A percentile compares a stretch with the other conserved stretches of the same genome.
Evolutionary conservation across 2,797 vertebrate genomes (phyloP).

Genomic region (Sibirionetta formosa): DNA sequence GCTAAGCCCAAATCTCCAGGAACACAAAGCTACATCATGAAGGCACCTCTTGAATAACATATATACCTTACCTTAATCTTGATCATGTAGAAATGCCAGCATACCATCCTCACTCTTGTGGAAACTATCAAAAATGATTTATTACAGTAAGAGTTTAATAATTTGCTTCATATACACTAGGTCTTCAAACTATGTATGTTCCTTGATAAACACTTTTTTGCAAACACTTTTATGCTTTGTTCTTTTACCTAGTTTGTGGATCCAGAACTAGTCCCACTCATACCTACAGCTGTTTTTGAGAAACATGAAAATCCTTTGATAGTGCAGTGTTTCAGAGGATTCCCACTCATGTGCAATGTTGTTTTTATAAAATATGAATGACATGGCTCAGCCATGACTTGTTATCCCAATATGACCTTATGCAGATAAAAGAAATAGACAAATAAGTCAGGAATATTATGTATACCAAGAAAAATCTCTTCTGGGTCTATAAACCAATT

Average conservation of each 20-base stretch:
- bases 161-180: not conserved
- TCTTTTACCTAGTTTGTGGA: not conserved
- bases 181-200: accelerated
- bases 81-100: not conserved
- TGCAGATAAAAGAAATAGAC: not conserved
- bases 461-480: not conserved
- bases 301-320: not conserved
- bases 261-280: not conserved
- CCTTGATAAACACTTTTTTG: not conserved
- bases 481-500: not conserved
- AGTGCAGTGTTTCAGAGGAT: not conserved
- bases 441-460: not conserved
- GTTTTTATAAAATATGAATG: not conserved
- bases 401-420: accelerated
- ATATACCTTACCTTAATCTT: not conserved
- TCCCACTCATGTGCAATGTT: accelerated
- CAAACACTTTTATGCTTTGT: not conserved
- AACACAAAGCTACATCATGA: not conserved
- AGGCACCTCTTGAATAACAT: not conserved
- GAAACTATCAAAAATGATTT: not conserved
- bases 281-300: not conserved
- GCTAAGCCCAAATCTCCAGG: not conserved
- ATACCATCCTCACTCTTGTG: not conserved
- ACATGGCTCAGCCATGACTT: not conserved
- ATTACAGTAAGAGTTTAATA: not conserved